Evolutionary conservation across 2,888 invertebrate genomes (phyloP), one percentile per base, ranked within the genome.

Genomic region (Antitype chi): DNA sequence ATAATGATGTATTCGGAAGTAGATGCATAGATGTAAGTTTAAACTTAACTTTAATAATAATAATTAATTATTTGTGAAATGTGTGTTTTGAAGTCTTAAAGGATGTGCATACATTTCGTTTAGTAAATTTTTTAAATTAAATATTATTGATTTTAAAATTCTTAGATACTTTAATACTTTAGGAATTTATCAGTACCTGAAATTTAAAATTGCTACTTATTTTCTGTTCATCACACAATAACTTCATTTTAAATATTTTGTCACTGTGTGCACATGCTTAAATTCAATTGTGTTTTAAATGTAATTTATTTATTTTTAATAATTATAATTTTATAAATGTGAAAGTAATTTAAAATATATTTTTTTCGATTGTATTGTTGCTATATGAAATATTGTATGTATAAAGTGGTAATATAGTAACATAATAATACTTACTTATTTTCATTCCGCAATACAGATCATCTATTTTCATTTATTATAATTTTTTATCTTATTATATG

Each of bases 381-480:
- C 68, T 84, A 32, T 74, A 62, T n/a, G 62, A 80, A 55, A 62
- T 69, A 60, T 59, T 74, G 7, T 81, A 47, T 81, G 32, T 66
- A 60, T 55, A 76, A 55, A 55, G 60, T 62, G 82, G 64, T 69
- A 32, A 68, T 70, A 71, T 79, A 47, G 38, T 80, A 79, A 64
- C 32, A 74, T 74, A 47, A 47, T 55, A 28, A 15, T 53, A 71
- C 32, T 52, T 74, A 82, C 74, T 87, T 88, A 67, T 80, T 84
- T 88, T 89, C 88, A 89, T 89, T 89, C 89, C 89, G 69, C 88
- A 82, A 76, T 78, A 72, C 67, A 85, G 74, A 84, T 78, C 47
- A 69, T 88, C 52, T 86, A 81, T 82, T 83, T 81, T 86, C 60
- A 66, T 69, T 70, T 64, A 55, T 60, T 62, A 52, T 70, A 72